These are phyloP conservation scores for Atopsyche davidsoni DNA, from an alignment of 1,140 invertebrate species.

Conservation along the genomic window DNA sequence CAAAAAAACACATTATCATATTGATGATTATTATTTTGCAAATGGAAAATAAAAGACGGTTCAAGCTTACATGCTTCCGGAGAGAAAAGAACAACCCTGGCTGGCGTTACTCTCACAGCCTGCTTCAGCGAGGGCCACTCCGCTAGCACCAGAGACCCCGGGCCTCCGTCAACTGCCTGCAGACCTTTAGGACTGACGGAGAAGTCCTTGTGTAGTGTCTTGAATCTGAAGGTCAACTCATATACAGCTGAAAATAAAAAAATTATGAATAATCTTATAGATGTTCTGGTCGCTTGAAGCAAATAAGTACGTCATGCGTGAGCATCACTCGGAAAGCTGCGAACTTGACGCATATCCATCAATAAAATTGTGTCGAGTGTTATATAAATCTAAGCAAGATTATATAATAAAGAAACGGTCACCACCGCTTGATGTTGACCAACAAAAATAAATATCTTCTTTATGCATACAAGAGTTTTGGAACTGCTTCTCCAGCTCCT, in stretches of 20 bases:
- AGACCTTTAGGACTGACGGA: slow-evolving; percentile 31
- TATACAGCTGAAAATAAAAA: slow-evolving; percentile 23
- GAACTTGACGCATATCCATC: too few species aligned
- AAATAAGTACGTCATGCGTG: too few species aligned
- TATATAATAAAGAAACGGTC: too few species aligned
- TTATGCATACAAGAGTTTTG: slow-evolving; percentile 4
- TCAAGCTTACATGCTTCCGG: slow-evolving; percentile 11
- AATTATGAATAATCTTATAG: too few species aligned
- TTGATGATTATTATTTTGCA: too few species aligned
- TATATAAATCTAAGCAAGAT: too few species aligned
- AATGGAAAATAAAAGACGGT: slow-evolving; percentile 8
- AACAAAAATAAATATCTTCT: too few species aligned
- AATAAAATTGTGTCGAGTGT: too few species aligned
- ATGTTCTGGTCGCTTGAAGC: too few species aligned
- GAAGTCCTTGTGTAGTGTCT: slow-evolving; percentile 13
- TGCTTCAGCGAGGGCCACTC: slow-evolving; percentile 35
- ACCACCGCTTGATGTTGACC: too few species aligned
- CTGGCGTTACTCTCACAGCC: slow-evolving; percentile 35
- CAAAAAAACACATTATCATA: too few species aligned
- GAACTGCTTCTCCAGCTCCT: slow-evolving; percentile 7
- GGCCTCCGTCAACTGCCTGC: slow-evolving; percentile 26
- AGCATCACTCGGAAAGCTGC: too few species aligned
- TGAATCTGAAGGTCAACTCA: slow-evolving; percentile 14
- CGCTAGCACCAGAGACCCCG: slow-evolving; percentile 36
- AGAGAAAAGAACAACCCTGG: slow-evolving; percentile 39